Conservation (phyloP, 2,888 invertebrate species). For the Dicyrtomina minuta region DNA sequence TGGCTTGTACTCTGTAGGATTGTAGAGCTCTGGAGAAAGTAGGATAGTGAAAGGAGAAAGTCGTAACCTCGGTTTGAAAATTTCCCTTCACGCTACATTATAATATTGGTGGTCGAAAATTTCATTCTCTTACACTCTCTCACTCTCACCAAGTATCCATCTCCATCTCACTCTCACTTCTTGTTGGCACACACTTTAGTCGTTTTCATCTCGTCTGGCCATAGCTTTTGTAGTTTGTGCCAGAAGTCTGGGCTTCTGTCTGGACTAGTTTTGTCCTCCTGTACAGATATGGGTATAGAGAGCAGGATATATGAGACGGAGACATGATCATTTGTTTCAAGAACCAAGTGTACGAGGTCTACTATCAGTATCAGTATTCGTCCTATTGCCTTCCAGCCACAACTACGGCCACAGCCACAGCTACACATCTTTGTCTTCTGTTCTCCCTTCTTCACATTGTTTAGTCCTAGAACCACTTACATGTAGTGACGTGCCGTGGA, state of each 20-base stretch:
- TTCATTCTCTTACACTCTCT: constrained; percentile 5
- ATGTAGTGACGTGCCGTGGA: too few relatives aligned
- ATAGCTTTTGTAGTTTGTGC: background rate
- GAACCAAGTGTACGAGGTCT: too few relatives aligned
- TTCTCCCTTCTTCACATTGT: background rate
- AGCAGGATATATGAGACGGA: background rate
- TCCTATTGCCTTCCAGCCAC: background rate
- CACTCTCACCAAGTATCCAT: background rate
- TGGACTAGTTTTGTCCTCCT: too few relatives aligned
- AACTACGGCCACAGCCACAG: background rate
- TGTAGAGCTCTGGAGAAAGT: background rate
- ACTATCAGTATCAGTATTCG: too few relatives aligned
- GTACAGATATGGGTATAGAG: background rate
- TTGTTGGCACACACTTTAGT: background rate
- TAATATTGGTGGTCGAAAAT: constrained; percentile 11
- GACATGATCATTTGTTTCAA: too few relatives aligned
- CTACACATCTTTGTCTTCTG: background rate
- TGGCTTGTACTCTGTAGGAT: too few relatives aligned
- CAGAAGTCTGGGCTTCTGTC: background rate
- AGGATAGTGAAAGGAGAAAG: too few relatives aligned
- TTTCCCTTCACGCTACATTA: background rate
- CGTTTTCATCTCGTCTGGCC: background rate
- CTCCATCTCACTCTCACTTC: background rate
- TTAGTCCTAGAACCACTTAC: too few relatives aligned
- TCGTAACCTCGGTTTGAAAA: background rate